Base-by-base conservation (phyloP, 2,113 vertebrate genomes). In the Beaufortia kweichowensis region DNA sequence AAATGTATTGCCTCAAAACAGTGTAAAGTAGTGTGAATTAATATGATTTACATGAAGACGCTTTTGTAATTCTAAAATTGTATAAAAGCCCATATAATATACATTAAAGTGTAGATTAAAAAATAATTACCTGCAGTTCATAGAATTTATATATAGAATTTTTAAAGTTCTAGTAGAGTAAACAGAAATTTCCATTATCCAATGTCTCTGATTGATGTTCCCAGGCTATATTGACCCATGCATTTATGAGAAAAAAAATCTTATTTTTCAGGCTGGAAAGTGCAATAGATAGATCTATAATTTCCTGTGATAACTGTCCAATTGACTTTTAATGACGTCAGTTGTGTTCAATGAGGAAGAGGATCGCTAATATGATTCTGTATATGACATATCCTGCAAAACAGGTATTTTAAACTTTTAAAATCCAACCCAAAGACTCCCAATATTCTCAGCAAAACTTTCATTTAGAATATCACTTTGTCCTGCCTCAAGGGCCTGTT, bases 281-380 rank as follows among this genome's bases (percentile, higher is more conserved):
- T 70, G 71, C 46, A 46, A 68, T 67, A 43, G 33, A 63, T 41
- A 33, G 31, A 57, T 23, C n/a, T 55, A 53, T 29, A 80, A 80
- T 80, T 64, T 80, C 66, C 66, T 80, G 79, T 35, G 29, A 59
- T 35, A 60, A 28, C 12, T 55, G 53, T 28, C 24, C 15, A 70
- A 55, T 23, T 28, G 26, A 10, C 1, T 24, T 76, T 59, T 65
- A 71, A 65, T 71, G 31, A 71, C 21, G 21, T 80, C 48, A 28
- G 11, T 29, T 73, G 14, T 61, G 17, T 23, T 46, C 39, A 23
- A 28, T 15, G 70, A 74, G 9, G 69, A 29, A 61, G 24, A 50
- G 23, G 12, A 7, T 15, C 48, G 11, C 14, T 46, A 14, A 46
- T 46, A 12, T 46, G 41, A 46, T 10, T 46, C 9, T 46, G 41